phyloP scores from a whole-genome alignment of 2,888 invertebrate genomes.

The Ectemnius cavifrons region DNA sequence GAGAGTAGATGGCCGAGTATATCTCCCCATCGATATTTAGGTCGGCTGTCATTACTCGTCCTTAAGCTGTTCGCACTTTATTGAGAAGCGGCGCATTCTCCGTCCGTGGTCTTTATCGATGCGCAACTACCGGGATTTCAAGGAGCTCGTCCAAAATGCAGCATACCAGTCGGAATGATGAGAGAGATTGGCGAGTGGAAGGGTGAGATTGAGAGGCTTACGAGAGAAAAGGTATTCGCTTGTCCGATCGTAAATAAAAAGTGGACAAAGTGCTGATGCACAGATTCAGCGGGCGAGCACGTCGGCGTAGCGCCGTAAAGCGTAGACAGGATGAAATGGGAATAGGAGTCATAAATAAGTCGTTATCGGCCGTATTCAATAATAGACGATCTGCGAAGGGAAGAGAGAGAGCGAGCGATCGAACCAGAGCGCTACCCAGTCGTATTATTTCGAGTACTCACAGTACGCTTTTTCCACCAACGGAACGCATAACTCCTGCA shows the following conservation, averaged over 20 bases:
- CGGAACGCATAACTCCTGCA: slow-evolving; percentile 26
- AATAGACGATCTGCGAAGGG: background rate
- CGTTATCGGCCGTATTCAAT: background rate
- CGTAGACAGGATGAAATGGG: too few relatives aligned
- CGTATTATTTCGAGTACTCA: background rate
- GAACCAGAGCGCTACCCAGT: background rate
- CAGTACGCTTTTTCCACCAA: slow-evolving; percentile 12
- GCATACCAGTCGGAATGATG: too few relatives aligned
- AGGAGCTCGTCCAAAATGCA: too few relatives aligned
- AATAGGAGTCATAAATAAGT: slow-evolving; percentile 2
- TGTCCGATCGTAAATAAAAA: background rate
- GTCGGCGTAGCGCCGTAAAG: background rate
- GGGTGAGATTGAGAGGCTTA: too few relatives aligned
- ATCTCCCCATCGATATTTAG: background rate
- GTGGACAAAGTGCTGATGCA: background rate
- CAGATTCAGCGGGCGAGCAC: slow-evolving; percentile 1
- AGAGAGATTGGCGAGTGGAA: too few relatives aligned
- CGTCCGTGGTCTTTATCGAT: background rate
- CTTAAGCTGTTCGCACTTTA: background rate
- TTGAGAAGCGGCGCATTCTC: background rate
- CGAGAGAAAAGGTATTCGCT: too few relatives aligned
- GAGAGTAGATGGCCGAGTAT: background rate
- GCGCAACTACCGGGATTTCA: too few relatives aligned
- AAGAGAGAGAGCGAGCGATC: background rate
- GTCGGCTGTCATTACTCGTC: slow-evolving; percentile 1